These are phyloP conservation scores for Hydrolagus colliei DNA, from an alignment of 2,797 vertebrate species.

Conservation along the genomic window DNA sequence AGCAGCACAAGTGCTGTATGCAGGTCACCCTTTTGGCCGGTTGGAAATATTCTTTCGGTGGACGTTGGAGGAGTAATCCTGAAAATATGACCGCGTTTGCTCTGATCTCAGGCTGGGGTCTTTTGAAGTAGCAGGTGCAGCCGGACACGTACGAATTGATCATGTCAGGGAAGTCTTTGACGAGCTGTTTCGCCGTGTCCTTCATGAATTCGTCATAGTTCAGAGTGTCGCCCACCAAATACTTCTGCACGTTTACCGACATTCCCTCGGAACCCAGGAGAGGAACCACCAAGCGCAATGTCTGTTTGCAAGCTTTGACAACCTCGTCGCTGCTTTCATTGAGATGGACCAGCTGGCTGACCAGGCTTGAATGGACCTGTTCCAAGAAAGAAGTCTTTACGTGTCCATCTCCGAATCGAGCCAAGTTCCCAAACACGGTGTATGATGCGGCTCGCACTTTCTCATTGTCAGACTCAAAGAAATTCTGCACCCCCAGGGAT, in stretches of 20 bases:
- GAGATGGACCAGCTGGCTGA: slow-evolving; percentile 11
- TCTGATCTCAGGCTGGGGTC: background rate
- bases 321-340: slow-evolving; percentile 14
- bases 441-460: slow-evolving; percentile 18
- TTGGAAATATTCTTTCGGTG: background rate
- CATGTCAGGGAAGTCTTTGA: slow-evolving; percentile 14
- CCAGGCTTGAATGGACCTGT: slow-evolving; percentile 5
- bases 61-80: slow-evolving; percentile 8
- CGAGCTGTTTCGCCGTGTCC: slow-evolving; percentile 13
- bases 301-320: background rate
- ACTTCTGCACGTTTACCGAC: background rate
- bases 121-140: slow-evolving; percentile 8
- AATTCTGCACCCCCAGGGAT: background rate
- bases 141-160: background rate
- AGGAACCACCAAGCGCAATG: background rate
- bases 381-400: background rate
- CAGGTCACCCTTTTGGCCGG: background rate
- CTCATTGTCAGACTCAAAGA: slow-evolving; percentile 7
- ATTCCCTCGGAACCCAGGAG: background rate
- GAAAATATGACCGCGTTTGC: background rate
- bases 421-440: background rate
- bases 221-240: background rate
- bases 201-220: slow-evolving; percentile 2
- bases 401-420: background rate
- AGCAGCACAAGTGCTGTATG: background rate